Evolutionary conservation across 2,113 vertebrate species (phyloP), one percentile per base, ranked within the genome.

Genomic region (Nansenia antarctica): DNA sequence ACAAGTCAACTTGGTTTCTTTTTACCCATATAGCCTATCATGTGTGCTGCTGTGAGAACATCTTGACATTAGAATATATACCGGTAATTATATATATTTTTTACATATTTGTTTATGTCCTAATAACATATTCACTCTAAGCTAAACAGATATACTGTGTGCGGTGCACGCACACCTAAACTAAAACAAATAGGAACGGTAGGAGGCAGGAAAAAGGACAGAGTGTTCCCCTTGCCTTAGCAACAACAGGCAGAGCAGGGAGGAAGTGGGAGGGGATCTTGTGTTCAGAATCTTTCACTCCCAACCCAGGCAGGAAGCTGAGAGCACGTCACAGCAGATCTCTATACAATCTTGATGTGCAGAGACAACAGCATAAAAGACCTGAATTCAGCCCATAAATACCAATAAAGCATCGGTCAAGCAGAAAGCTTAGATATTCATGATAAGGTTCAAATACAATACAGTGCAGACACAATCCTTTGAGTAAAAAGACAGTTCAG

Each of bases 131-230:
- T 11, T 42, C 39, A 42, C 14, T n/a, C 14, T 18, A 42, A 42
- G 39, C 15, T 42, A 18, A 52, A 24, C 18, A 52, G 47, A 52
- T 31, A 12, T 18, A 30, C 18, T 32, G 57, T 32, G 29, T 62
- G 14, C 9, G 24, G 22, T 27, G 14, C 27, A 12, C 12, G 53
- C 26, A 29, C 53, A 55, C 53, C 3, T 18, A 55, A n/a, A 35
- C 32, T 39, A 15, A 62, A 15, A 42, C 35, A 39, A 20, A 35
- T n/a, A 26, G 29, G 27, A 27, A 12, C 14, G 35, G 34, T 35
- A 18, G 2, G 45, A 64, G 49, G 15, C 7, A 47, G 45, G 29
- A 70, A 80, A 47, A 72, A 81, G 79, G 22, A 87, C 79, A 74
- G 0, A 4, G 61, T 76, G 83, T 84, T 84, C 82, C 45, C 27